Conservation (phyloP, 2,113 vertebrate genomes). For the Sturnus vulgaris region DNA sequence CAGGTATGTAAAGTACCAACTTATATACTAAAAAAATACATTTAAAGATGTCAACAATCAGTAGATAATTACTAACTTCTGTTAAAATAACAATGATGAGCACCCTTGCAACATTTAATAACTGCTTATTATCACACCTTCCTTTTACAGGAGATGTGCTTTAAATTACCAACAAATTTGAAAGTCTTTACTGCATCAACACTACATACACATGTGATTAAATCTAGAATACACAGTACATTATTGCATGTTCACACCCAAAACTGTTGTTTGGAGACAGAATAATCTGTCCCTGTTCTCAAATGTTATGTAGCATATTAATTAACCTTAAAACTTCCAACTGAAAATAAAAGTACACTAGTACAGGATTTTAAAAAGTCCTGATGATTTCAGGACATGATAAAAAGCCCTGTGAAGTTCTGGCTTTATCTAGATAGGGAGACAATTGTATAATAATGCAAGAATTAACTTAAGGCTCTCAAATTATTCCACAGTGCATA, state of each 20-base stretch:
- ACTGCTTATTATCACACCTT: constrained; percentile 7
- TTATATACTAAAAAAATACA: neutral
- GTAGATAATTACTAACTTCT: constrained; percentile 11
- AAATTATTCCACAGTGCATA: neutral
- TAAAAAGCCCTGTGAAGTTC: neutral
- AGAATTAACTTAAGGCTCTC: neutral
- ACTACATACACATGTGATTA: constrained; percentile 1
- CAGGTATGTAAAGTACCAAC: neutral
- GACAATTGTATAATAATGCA: neutral
- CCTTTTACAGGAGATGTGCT: neutral
- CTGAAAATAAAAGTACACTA: neutral
- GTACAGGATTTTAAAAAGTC: neutral
- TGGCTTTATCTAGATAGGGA: neutral
- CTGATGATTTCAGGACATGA: neutral
- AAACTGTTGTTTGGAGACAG: neutral
- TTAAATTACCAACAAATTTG: constrained; percentile 43
- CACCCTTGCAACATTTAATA: neutral
- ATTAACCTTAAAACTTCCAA: neutral
- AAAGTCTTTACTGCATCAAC: constrained; percentile 25
- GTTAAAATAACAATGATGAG: neutral
- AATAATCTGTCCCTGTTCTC: neutral
- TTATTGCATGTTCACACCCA: neutral
- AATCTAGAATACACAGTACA: neutral
- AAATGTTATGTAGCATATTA: neutral
- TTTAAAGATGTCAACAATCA: constrained; percentile 2